These are phyloP conservation scores for Acrobasis repandana DNA, from an alignment of 2,888 invertebrate genomes.

Conservation along the genomic window DNA sequence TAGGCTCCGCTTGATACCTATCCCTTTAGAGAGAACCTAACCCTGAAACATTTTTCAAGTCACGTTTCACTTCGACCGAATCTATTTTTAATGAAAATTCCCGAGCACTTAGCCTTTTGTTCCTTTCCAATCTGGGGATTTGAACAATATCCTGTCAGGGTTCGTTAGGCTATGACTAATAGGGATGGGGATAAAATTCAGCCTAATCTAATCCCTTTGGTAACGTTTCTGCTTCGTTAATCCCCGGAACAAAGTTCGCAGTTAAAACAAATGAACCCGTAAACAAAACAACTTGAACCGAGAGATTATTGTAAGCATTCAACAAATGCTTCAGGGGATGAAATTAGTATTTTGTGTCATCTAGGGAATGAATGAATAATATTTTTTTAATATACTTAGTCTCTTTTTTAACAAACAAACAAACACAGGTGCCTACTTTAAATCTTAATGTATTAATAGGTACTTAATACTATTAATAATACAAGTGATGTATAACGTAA, in stretches of 20 bases:
- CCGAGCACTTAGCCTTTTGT: background rate
- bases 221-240: conserved; percentile 40
- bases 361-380: background rate
- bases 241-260: conserved; percentile 36
- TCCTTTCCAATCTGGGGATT: background rate
- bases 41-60: too few species aligned
- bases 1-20: too few species aligned
- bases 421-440: too few species aligned
- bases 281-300: conserved; percentile 40
- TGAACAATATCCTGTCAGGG: conserved; percentile 33
- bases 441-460: too few species aligned
- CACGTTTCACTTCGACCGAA: too few species aligned
- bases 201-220: conserved; percentile 37
- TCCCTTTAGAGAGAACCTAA: too few species aligned
- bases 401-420: too few species aligned
- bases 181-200: conserved; percentile 33
- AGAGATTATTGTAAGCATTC: conserved; percentile 10
- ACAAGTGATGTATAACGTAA: too few species aligned
- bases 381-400: background rate
- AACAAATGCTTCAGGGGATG: conserved; percentile 8
- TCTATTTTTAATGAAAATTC: background rate
- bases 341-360: background rate
- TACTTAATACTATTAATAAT: too few species aligned
- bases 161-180: conserved; percentile 39
- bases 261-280: conserved; percentile 47